Base-by-base conservation (phyloP, 2,888 invertebrate genomes). In the Dasysyrphus tricinctus region DNA sequence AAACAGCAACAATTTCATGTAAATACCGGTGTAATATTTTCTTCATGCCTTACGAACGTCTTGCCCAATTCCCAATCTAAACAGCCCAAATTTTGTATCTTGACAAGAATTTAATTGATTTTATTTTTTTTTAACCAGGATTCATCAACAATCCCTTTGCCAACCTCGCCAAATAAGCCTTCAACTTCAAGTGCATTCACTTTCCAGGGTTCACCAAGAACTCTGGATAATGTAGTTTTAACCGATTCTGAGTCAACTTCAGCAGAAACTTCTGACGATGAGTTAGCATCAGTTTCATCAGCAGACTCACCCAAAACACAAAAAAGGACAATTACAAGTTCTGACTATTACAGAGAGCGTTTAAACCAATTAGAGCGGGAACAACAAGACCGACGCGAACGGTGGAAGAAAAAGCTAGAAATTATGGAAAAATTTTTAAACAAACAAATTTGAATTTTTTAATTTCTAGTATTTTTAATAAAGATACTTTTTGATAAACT, bases 301-400 rank as follows among this genome's bases (percentile, higher is more conserved):
- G 8, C 29, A 8, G 54, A 29, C 29, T 32, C 32, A 54, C 11
- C 54, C n/a, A 29, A 54, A n/a, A 29, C 8, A n/a, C 11, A 32
- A 32, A n/a, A 29, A 3, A 54, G 9, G 8, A 32, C 12, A 32
- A 54, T n/a, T 11, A 54, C 54, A 8, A 14, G 54, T 8, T 54
- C 54, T 4, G 32, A 54, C 2, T 54, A 54, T 32, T 54, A 54
- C 54, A 54, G 29, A 32, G n/a, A 54, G 8, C 54, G 29, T 32
- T n/a, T 54, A 14, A 32, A 32, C 3, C 54, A 54, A 32, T 3
- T 54, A 4, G 54, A 54, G 1, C 29, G 54, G 29, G 32, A 29
- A 14, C 54, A 54, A 54, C 24, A 54, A 54, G 51, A 54, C 7
- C 29, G 54, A 54, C 54, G 54, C n/a, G 54, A 54, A 54, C 7